phyloP scores from a whole-genome alignment of 2,888 invertebrate genomes.

The Danaus chrysippus region DNA sequence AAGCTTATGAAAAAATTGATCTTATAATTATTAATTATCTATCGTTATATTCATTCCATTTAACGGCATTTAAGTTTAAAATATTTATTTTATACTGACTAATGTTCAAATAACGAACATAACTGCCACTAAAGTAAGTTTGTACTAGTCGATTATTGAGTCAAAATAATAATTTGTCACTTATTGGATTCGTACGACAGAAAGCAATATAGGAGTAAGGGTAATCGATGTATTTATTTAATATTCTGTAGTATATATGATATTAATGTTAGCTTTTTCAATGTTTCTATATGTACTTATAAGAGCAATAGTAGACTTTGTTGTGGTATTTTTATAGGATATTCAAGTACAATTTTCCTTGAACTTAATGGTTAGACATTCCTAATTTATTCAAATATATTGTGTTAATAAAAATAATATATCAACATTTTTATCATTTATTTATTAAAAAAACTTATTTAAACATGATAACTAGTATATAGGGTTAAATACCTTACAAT shows the following conservation, averaged over 20 bases:
- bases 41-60: not conserved
- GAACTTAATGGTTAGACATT: not conserved
- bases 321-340: not conserved
- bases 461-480: conserved; percentile 1
- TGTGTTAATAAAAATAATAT: not conserved
- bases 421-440: not conserved
- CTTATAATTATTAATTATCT: conserved; percentile 8
- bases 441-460: conserved; percentile 2
- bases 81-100: too few species aligned
- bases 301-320: not conserved
- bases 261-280: conserved; percentile 1
- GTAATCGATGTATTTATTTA: too few species aligned
- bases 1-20: conserved; percentile 12
- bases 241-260: too few species aligned
- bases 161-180: too few species aligned
- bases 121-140: too few species aligned
- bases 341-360: not conserved
- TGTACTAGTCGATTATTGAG: too few species aligned
- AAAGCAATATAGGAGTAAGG: too few species aligned
- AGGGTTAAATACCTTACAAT: conserved; percentile 3
- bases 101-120: too few species aligned
- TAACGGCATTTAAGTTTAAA: too few species aligned
- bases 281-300: not conserved
- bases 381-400: not conserved
- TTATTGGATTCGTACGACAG: too few species aligned